Percentiles rank a stretch among this genome's conserved stretches.
Evolutionary conservation across 2,113 vertebrate species (phyloP).

Genomic region (Shinisaurus crocodilurus): DNA sequence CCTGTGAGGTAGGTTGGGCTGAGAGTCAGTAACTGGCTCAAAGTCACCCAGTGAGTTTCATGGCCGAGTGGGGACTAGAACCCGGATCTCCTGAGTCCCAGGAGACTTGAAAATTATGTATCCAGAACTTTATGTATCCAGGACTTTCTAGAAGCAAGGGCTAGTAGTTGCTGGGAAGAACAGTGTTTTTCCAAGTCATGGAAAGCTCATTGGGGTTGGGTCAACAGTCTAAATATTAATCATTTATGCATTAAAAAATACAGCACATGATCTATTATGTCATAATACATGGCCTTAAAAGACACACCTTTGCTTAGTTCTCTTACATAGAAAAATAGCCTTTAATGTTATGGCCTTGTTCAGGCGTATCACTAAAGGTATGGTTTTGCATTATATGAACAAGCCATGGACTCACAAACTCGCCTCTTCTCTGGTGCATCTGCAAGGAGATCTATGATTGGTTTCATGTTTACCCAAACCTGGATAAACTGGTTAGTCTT

Average conservation of each 20-base stretch:
- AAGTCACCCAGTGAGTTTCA: too few relatives aligned
- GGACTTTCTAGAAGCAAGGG: background rate
- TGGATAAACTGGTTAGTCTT: too few relatives aligned
- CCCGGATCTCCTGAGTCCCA: too few relatives aligned
- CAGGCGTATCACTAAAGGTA: too few relatives aligned
- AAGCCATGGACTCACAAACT: background rate
- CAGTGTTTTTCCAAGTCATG: background rate
- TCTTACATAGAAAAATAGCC: background rate
- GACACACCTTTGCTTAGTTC: background rate
- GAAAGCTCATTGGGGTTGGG: background rate
- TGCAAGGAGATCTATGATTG: too few relatives aligned
- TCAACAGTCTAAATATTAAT: background rate
- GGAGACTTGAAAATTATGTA: too few relatives aligned
- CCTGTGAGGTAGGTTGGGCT: too few relatives aligned
- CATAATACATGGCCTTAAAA: background rate
- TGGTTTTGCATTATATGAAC: background rate
- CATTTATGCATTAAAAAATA: background rate
- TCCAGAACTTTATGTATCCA: background rate
- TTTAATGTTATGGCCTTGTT: background rate
- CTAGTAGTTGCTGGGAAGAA: background rate
- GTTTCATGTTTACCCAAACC: too few relatives aligned
- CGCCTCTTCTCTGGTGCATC: background rate
- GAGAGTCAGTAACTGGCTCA: too few relatives aligned
- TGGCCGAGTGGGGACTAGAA: too few relatives aligned
- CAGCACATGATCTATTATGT: background rate